These are phyloP conservation scores for Ephydatia muelleri DNA, from an alignment of 37 sponge, comb jelly and placozoan genomes.

Conservation along the genomic window DNA sequence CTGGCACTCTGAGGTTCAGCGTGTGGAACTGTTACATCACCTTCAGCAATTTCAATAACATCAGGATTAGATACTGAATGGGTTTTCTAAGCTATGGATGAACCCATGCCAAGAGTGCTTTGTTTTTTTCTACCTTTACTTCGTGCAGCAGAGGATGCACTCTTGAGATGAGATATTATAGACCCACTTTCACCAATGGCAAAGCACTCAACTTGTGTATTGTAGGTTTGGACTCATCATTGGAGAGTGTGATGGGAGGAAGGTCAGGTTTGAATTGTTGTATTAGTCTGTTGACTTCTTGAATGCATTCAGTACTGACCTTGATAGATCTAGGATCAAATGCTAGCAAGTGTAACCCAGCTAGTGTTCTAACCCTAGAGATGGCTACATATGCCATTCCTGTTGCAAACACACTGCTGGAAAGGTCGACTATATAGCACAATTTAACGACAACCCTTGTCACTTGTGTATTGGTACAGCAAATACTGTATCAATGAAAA, in stretches of 20 bases:
- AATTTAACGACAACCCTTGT: constrained; percentile 58
- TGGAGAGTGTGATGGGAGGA: constrained; percentile 1
- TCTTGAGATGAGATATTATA: background rate
- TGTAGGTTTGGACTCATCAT: background rate
- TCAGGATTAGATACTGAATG: constrained; percentile 1
- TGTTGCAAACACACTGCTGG: constrained; percentile 35
- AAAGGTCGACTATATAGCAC: constrained; percentile 69
- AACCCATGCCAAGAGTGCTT: background rate
- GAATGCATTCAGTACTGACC: constrained; percentile 6
- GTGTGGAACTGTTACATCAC: background rate
- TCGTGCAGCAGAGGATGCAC: background rate
- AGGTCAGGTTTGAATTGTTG: constrained; percentile 4
- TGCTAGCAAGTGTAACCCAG: constrained; percentile 32
- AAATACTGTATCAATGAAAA: constrained; percentile 56
- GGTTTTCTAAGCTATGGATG: background rate
- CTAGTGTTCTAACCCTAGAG: constrained; percentile 45
- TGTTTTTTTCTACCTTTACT: background rate
- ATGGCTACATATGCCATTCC: constrained; percentile 72
- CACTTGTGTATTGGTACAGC: constrained; percentile 60
- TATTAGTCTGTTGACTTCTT: constrained; percentile 24
- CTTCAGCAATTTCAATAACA: background rate
- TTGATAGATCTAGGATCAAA: constrained; percentile 37
- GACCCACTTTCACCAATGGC: background rate
- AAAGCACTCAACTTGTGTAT: background rate
- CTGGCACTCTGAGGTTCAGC: background rate